Base-by-base conservation (phyloP, 1,140 invertebrate species). In the Mizuhopecten yessoensis region DNA sequence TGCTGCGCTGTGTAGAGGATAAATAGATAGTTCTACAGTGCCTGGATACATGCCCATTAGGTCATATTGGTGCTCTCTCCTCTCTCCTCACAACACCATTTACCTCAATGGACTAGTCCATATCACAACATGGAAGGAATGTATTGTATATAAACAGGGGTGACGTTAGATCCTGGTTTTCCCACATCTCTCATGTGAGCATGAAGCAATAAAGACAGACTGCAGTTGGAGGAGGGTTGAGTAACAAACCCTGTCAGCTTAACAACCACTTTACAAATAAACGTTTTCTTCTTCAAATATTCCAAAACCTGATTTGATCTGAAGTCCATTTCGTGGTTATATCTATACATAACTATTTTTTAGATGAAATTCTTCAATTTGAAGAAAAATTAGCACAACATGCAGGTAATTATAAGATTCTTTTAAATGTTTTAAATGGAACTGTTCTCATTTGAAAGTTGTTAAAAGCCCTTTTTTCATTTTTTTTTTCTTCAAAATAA, bases 1-100 rank as follows among this genome's bases (percentile, higher is more conserved):
- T 75, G 57, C 57, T 29, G n/a, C 23, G 57, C n/a, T 75, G 9
- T 75, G 57, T 75, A n/a, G 57, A 29, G n/a, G 23, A 75, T 75
- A 29, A 75, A 29, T n/a, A n/a, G 23, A n/a, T 75, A 75, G 1
- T 75, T 75, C 57, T 75, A 75, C 17, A 75, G 57, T 29, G 23
- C 23, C 57, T 75, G 57, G 57, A 75, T 29, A 75, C 29, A 75
- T 75, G 57, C 57, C 57, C 57, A 75, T 75, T 75, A n/a, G 57
- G 57, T 75, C 57, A 75, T 75, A 11, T 75, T 75, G 57, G 57
- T 75, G 23, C 57, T n/a, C 57, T 75, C 57, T 75, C 57, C 57
- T 29, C 57, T 29, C n/a, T 75, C 57, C 57, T 75, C 5, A 5
- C 23, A 29, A 5, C 57, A 75, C 57, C 42, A 3, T 75, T 75